Conservation (phyloP, 1,140 invertebrate species). For the Drosophila melanica region DNA sequence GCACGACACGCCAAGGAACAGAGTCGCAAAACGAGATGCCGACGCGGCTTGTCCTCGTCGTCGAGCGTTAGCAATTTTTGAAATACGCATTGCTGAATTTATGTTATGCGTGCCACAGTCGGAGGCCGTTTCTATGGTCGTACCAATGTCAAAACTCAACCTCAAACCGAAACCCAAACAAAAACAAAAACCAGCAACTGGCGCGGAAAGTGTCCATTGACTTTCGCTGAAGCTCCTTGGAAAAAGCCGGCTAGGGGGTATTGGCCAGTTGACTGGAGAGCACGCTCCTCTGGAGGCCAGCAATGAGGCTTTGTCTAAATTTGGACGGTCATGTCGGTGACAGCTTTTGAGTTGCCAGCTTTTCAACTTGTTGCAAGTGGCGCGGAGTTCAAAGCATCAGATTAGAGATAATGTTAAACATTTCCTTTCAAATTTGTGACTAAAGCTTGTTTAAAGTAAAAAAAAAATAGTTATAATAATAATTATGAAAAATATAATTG, state of each 20-base stretch:
- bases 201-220: slow-evolving; percentile 74
- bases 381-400: slow-evolving; percentile 78
- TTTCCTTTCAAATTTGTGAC: slow-evolving; percentile 75
- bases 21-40: slow-evolving; percentile 33
- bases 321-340: slow-evolving; percentile 78
- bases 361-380: slow-evolving; percentile 69
- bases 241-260: slow-evolving; percentile 3
- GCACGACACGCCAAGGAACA: slow-evolving; percentile 66
- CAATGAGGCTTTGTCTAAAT: slow-evolving; percentile 78
- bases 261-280: slow-evolving; percentile 4
- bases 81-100: slow-evolving; percentile 81
- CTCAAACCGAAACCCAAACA: slow-evolving; percentile 18
- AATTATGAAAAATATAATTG: slow-evolving; percentile 41
- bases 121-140: slow-evolving; percentile 40
- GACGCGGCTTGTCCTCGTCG: slow-evolving; percentile 44
- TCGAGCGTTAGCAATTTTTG: slow-evolving; percentile 73
- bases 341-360: slow-evolving; percentile 74
- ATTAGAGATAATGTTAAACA: slow-evolving; percentile 75
- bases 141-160: slow-evolving; percentile 61
- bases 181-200: slow-evolving; percentile 26
- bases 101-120: slow-evolving; percentile 74
- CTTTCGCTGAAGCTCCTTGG: slow-evolving; percentile 65
- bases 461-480: slow-evolving; percentile 35
- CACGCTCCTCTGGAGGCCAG: slow-evolving; percentile 68
- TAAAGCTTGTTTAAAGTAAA: slow-evolving; percentile 10